Conservation (phyloP, 2,113 vertebrate species). For the Uropsilus gracilis region DNA sequence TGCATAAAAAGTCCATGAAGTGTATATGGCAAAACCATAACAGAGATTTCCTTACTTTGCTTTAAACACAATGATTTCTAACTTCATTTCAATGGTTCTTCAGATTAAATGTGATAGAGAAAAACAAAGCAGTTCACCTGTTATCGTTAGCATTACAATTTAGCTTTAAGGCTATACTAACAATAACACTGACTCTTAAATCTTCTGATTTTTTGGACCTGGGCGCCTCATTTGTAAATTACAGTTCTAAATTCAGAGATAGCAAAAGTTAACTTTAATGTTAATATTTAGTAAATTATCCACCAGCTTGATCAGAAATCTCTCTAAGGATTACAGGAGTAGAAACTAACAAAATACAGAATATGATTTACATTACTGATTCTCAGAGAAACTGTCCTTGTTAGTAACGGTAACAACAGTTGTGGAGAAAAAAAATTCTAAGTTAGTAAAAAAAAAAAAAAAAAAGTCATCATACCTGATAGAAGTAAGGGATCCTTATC, state of each 20-base stretch:
- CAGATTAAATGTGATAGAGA: constrained; percentile 21
- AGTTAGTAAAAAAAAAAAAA: constrained; percentile 42
- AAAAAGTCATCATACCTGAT: constrained; percentile 90
- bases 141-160: not conserved
- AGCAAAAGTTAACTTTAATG: not conserved
- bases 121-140: not conserved
- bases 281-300: too few relatives aligned
- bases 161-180: not conserved
- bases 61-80: constrained; percentile 41
- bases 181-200: constrained; percentile 1
- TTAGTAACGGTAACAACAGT: not conserved
- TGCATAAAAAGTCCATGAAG: not conserved
- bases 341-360: not conserved
- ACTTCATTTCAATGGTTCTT: not conserved
- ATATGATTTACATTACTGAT: not conserved
- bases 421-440: not conserved
- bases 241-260: not conserved
- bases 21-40: not conserved
- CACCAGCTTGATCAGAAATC: not conserved
- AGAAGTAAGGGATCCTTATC: constrained; percentile 97
- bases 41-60: not conserved
- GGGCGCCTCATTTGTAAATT: constrained; percentile 8
- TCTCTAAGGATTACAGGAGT: not conserved
- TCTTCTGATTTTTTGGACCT: not conserved
- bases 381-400: not conserved